phyloP scores from a whole-genome alignment of 2,113 vertebrate genomes.

The Isichthys henryi region DNA sequence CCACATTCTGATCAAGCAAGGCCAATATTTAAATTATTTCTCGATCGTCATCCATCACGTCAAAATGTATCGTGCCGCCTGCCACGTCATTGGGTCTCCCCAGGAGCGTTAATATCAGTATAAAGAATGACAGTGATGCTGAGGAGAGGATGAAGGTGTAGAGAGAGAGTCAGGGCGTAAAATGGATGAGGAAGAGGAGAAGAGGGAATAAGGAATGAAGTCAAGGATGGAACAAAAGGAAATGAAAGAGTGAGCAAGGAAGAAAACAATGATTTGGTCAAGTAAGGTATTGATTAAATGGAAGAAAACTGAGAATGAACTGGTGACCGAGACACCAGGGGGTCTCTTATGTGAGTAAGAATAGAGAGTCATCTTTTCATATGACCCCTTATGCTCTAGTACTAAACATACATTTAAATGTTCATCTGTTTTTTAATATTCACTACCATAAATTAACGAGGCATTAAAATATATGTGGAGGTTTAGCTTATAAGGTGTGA shows the following conservation, averaged over 20 bases:
- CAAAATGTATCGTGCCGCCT: constrained; percentile 17
- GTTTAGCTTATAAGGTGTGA: constrained; percentile 26
- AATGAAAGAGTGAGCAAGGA: not conserved
- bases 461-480: not conserved
- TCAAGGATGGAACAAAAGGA: not conserved
- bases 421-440: not conserved
- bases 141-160: not conserved
- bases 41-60: constrained; percentile 19
- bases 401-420: not conserved
- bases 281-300: not conserved
- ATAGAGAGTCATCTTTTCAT: not conserved
- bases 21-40: not conserved
- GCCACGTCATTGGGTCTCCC: not conserved
- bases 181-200: not conserved
- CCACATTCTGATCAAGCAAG: not conserved
- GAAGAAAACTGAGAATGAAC: not conserved
- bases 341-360: not conserved
- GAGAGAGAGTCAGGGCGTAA: not conserved
- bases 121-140: not conserved
- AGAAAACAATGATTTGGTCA: not conserved
- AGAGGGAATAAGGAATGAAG: not conserved
- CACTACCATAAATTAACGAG: not conserved
- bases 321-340: not conserved
- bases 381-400: not conserved
- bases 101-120: not conserved